Percentiles rank a stretch among this genome's conserved stretches.
These are phyloP conservation scores for Gobio occitaniae DNA, from an alignment of 2,797 vertebrate genomes.

Conservation along the genomic window DNA sequence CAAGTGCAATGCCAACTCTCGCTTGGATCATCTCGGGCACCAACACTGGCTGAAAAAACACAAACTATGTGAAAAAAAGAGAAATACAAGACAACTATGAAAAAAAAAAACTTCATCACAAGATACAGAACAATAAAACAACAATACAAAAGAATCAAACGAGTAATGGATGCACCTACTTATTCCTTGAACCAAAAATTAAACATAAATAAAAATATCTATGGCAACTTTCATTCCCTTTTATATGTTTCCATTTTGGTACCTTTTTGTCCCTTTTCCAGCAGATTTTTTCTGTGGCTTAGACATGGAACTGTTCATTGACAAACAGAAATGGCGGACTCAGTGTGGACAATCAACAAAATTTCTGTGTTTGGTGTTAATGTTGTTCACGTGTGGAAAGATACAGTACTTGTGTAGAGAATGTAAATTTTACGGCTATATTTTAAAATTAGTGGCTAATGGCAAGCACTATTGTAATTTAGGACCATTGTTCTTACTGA, in stretches of 20 bases:
- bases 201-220: constrained; percentile 87
- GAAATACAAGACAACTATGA: constrained; percentile 53
- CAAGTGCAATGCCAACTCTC: constrained; percentile 98
- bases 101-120: constrained; percentile 54
- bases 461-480: constrained; percentile 99
- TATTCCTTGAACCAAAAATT: constrained; percentile 99
- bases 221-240: constrained; percentile 98
- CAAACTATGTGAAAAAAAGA: constrained; percentile 62
- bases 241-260: constrained; percentile 93
- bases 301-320: constrained; percentile 83
- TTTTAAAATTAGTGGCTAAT: constrained; percentile 99
- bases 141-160: constrained; percentile 69
- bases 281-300: constrained; percentile 80
- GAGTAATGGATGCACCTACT: constrained; percentile 93
- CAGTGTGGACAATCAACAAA: constrained; percentile 99
- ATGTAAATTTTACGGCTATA: constrained; percentile 99
- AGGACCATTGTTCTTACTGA: constrained; percentile 92
- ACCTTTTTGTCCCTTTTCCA: constrained; percentile 83
- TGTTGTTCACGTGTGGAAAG: constrained; percentile 99
- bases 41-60: constrained; percentile 86
- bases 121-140: constrained; percentile 59
- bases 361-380: constrained; percentile 98
- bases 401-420: constrained; percentile 99
- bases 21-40: constrained; percentile 94
- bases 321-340: constrained; percentile 93